Evolutionary conservation across 1,140 invertebrate species (phyloP).

Genomic region (Steinernema feltiae): DNA sequence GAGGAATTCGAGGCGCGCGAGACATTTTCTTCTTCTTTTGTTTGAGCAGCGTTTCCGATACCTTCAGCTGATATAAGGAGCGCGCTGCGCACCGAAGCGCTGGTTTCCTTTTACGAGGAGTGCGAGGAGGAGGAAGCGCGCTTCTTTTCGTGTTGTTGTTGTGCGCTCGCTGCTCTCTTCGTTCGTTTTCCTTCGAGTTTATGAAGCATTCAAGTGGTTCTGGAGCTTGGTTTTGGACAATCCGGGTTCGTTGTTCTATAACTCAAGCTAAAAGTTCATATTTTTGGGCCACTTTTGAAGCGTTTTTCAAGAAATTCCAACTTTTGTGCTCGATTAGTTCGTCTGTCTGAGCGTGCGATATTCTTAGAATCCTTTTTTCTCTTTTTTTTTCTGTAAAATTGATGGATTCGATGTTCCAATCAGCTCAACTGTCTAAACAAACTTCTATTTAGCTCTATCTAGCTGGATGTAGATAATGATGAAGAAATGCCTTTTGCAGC

Average conservation of each 20-base stretch:
- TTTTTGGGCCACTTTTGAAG: neutral
- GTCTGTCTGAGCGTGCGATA: too few relatives aligned
- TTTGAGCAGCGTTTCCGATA: conserved; percentile 5
- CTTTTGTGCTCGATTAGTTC: too few relatives aligned
- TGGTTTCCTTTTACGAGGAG: neutral
- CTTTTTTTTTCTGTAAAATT: too few relatives aligned
- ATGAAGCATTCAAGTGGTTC: neutral
- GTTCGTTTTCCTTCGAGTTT: neutral
- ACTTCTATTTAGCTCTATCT: too few relatives aligned
- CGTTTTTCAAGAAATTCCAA: neutral
- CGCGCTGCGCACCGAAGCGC: neutral
- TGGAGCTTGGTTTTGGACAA: neutral
- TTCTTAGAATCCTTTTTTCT: too few relatives aligned
- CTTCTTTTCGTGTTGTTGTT: neutral
- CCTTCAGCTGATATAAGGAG: neutral
- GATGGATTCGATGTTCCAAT: too few relatives aligned
- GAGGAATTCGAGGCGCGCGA: conserved; percentile 11
- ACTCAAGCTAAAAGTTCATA: neutral
- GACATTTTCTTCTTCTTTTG: conserved; percentile 8
- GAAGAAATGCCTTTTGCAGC: too few relatives aligned
- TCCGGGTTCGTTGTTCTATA: neutral
- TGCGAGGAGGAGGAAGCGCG: neutral
- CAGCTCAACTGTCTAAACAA: too few relatives aligned
- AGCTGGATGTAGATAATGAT: too few relatives aligned
- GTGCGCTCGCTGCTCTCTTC: neutral